A percentile compares a stretch with the other conserved stretches of the same genome.
These are phyloP conservation scores for Pygmarrhopalites habei DNA, from an alignment of 1,140 invertebrate species.

Conservation along the genomic window DNA sequence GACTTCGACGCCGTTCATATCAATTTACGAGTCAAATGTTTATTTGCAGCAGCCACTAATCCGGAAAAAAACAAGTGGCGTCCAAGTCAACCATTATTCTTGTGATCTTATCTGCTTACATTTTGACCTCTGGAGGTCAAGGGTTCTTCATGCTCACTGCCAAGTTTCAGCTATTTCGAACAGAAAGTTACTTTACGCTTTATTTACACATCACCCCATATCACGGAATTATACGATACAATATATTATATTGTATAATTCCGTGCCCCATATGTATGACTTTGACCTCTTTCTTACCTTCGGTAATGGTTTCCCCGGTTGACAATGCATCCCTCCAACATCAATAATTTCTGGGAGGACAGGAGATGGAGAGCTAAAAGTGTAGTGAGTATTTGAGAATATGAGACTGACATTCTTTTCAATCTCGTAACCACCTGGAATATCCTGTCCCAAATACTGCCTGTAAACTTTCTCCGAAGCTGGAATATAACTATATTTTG, in stretches of 20 bases:
- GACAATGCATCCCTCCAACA: conserved; percentile 13
- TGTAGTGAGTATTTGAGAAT: not conserved
- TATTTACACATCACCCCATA: no score
- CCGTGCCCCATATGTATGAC: not conserved
- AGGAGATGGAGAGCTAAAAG: not conserved
- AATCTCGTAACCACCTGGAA: not conserved
- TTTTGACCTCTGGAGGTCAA: no score
- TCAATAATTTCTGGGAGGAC: conserved; percentile 4
- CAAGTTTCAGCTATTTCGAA: no score
- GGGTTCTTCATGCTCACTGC: no score
- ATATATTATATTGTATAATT: not conserved
- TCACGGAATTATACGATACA: no score
- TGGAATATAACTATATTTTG: not conserved
- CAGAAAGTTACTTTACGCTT: no score
- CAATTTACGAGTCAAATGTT: no score
- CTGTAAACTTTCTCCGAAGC: not conserved
- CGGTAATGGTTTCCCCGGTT: conserved; percentile 7
- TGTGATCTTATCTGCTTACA: no score
- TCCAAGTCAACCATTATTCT: no score
- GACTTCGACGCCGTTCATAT: no score
- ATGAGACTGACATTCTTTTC: conserved; percentile 8
- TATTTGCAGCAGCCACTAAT: no score
- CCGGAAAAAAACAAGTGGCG: no score
- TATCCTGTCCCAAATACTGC: conserved; percentile 1
- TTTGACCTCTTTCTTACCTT: not conserved